A percentile compares a stretch with the other conserved stretches of the same genome.
Evolutionary conservation across 2,113 vertebrate genomes (phyloP).

Genomic region (Calypte anna): DNA sequence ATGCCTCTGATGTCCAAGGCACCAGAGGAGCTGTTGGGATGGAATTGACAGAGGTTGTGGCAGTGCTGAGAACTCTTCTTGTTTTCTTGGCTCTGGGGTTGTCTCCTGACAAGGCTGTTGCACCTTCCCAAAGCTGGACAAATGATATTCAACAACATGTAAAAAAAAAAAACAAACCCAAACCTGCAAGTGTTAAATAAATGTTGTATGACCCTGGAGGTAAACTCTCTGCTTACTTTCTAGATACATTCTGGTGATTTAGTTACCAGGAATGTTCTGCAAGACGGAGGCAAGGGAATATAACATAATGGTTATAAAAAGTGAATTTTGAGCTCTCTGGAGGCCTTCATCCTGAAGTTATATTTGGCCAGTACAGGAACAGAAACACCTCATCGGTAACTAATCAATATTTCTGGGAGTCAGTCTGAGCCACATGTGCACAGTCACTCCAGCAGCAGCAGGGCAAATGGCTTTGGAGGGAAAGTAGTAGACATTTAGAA

Average conservation of each 20-base stretch:
- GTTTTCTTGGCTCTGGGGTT: not conserved
- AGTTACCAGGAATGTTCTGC: constrained; percentile 38
- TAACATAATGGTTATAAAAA: constrained; percentile 34
- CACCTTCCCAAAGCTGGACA: not conserved
- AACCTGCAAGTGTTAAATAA: constrained; percentile 6
- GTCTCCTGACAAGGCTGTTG: not conserved
- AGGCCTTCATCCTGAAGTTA: not conserved
- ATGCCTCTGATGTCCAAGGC: not conserved
- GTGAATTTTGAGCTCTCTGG: constrained; percentile 13
- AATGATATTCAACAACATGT: not conserved
- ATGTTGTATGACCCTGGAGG: constrained; percentile 11
- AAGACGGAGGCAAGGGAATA: not conserved
- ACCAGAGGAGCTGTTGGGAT: not conserved
- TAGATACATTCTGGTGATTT: not conserved
- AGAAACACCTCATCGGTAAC: not conserved
- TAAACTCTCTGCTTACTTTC: not conserved
- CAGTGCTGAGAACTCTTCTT: not conserved
- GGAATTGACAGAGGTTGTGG: not conserved
- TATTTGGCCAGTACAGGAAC: not conserved
- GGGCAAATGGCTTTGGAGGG: not conserved
- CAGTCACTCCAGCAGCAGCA: not conserved
- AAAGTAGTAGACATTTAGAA: not conserved
- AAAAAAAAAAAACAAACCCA: not conserved
- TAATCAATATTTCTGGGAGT: not conserved
- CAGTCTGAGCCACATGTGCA: fast-evolving